Evolutionary conservation across 2,888 invertebrate genomes (phyloP).

Genomic region (Bellardia pandia): DNA sequence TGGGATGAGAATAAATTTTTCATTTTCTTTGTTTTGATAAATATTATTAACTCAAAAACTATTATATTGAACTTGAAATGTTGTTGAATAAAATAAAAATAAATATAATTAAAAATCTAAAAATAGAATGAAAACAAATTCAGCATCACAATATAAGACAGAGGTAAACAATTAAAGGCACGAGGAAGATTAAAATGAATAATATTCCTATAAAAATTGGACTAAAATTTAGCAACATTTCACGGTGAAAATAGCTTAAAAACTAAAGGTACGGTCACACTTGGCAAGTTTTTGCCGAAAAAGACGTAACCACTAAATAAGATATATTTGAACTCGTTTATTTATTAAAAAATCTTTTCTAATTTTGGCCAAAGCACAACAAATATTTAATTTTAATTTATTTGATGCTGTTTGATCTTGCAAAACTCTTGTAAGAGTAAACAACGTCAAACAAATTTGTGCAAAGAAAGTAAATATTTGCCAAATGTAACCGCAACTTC

Average conservation of each 20-base stretch:
- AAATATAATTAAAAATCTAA: neutral
- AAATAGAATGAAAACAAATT: neutral
- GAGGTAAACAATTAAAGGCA: neutral
- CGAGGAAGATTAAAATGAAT: neutral
- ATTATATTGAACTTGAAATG: slow-evolving; percentile 32
- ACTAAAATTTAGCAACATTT: neutral
- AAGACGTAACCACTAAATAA: no score
- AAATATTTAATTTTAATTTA: no score
- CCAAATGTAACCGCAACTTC: neutral
- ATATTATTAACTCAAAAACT: neutral
- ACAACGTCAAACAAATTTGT: no score
- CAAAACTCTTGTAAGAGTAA: no score
- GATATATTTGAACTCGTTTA: no score
- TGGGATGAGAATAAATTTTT: neutral
- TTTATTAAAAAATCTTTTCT: no score
- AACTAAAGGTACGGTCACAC: no score
- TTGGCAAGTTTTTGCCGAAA: no score
- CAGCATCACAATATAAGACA: neutral
- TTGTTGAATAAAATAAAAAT: slow-evolving; percentile 19
- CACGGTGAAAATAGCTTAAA: no score
- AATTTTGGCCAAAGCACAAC: no score
- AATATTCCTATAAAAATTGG: neutral
- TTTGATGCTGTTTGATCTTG: no score
- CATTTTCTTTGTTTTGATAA: slow-evolving; percentile 13
- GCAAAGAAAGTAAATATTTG: no score